A percentile compares a stretch with the other conserved stretches of the same genome.
Conservation (phyloP, 2,888 invertebrate species). For the Synergus itoensis region DNA sequence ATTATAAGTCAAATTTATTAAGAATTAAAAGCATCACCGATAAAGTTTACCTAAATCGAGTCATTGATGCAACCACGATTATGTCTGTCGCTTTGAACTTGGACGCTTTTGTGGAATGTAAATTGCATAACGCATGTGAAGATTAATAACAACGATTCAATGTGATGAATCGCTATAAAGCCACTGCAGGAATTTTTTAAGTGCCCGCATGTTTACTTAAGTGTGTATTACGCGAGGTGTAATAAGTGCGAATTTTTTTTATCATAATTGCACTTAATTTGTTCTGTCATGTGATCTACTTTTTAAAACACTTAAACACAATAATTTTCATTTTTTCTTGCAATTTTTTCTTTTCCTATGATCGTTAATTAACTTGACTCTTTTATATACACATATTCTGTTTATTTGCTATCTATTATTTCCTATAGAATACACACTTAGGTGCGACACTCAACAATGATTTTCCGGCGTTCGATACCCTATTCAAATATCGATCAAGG, state of each 20-base stretch:
- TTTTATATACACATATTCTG: neutral
- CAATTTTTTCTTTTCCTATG: too few species aligned
- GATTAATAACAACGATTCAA: conserved; percentile 5
- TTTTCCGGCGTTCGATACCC: conserved; percentile 44
- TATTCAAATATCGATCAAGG: conserved; percentile 44
- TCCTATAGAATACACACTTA: neutral
- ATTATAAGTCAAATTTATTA: neutral
- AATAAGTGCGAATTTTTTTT: conserved; percentile 5
- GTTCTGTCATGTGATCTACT: neutral
- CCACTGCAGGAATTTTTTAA: conserved; percentile 6
- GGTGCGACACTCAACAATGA: conserved; percentile 6
- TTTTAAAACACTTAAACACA: neutral
- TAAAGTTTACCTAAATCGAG: neutral
- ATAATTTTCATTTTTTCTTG: neutral
- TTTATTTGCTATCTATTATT: neutral
- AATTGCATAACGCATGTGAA: conserved; percentile 8
- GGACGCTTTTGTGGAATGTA: neutral
- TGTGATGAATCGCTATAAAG: conserved; percentile 6
- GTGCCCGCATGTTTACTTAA: conserved; percentile 1
- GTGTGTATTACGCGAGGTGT: conserved; percentile 5
- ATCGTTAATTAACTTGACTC: neutral
- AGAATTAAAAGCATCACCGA: neutral
- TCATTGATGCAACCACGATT: neutral
- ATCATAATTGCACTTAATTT: neutral
- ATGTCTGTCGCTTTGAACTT: conserved; percentile 6